phyloP scores from a whole-genome alignment of 2,113 vertebrate genomes.

The Pterocles orientalis region DNA sequence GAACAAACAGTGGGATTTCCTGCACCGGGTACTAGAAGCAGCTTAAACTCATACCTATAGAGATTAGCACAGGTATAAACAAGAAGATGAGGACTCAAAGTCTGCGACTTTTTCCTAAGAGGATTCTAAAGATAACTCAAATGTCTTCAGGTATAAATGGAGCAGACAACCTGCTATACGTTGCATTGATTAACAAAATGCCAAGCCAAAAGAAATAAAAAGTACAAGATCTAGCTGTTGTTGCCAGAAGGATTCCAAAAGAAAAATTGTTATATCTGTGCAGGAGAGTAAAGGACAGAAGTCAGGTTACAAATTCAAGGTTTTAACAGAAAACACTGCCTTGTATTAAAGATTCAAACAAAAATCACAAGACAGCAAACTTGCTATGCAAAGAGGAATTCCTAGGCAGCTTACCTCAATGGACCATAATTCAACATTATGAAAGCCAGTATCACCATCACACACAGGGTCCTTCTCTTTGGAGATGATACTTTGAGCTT shows the following conservation, averaged over 20 bases:
- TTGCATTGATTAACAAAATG: background rate
- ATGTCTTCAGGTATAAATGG: background rate
- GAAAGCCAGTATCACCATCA: conserved; percentile 89
- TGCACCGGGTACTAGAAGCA: background rate
- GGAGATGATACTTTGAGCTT: conserved; percentile 84
- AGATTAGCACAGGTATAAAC: background rate
- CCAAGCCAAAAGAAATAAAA: background rate
- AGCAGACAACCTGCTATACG: background rate
- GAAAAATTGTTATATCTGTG: background rate
- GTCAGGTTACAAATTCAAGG: background rate
- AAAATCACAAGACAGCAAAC: background rate
- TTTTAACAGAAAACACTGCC: background rate
- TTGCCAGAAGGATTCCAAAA: background rate
- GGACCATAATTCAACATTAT: conserved; percentile 85
- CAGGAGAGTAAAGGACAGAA: background rate
- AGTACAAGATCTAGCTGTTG: background rate
- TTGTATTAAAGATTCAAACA: background rate
- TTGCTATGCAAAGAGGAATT: background rate
- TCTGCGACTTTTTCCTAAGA: background rate
- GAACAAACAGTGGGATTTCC: background rate
- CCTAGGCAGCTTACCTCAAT: conserved; percentile 78
- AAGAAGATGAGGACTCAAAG: background rate
- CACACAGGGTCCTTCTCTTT: conserved; percentile 88
- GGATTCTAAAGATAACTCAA: background rate
- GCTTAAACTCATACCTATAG: background rate